Conservation (phyloP, 2,113 vertebrate species). For the Nyctibius bracteatus region DNA sequence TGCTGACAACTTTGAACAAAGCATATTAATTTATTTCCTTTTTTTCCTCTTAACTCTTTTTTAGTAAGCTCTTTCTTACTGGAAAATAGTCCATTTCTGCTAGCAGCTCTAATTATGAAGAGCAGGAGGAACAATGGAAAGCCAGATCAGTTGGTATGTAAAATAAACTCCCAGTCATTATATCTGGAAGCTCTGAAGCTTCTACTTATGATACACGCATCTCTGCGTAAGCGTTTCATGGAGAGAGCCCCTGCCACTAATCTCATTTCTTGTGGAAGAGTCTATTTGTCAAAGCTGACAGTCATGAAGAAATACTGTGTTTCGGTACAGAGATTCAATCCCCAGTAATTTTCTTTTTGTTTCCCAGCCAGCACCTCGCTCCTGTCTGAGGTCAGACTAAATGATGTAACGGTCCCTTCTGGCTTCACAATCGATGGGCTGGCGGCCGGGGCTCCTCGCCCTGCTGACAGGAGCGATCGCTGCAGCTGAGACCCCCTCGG, state of each 20-base stretch:
- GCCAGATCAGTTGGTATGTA: neutral
- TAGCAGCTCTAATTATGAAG: neutral
- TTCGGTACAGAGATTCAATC: neutral
- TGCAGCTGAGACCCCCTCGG: constrained; percentile 22
- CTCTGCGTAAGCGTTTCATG: neutral
- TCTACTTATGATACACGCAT: neutral
- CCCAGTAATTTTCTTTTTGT: neutral
- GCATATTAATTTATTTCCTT: neutral
- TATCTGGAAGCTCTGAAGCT: neutral
- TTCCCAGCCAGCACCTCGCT: neutral
- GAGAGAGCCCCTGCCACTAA: neutral
- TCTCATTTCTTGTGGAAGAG: neutral
- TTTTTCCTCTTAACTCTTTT: neutral
- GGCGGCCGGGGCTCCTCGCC: neutral
- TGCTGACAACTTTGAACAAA: neutral
- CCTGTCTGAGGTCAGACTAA: neutral
- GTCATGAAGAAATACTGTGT: neutral
- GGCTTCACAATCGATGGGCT: neutral
- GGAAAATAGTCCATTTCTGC: neutral
- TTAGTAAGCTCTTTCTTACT: neutral
- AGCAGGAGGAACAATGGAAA: neutral
- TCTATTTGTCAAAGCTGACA: neutral
- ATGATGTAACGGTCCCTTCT: constrained; percentile 11
- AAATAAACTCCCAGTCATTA: neutral
- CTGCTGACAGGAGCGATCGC: neutral